Base-by-base conservation (phyloP, 2,113 vertebrate species). In the Sander lucioperca region DNA sequence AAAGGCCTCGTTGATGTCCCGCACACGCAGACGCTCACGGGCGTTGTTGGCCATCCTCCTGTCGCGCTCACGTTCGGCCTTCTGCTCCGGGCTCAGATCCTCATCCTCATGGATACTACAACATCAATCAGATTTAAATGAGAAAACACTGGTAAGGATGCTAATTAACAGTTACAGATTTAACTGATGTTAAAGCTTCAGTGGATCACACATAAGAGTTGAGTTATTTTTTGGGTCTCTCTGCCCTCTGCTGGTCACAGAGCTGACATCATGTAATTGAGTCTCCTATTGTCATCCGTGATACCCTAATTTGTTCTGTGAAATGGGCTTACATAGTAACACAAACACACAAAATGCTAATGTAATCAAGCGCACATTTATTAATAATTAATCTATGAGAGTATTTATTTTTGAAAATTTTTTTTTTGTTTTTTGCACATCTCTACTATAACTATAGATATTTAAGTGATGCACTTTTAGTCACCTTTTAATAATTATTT, bases 1-100 rank as follows among this genome's bases (percentile, higher is more conserved):
- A 86, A 99, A 99, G 0, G 98, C 98, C 92, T 99, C 98, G 4
- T 99, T 99, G 82, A 99, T 99, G 93, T 99, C 98, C 9, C 97
- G 95, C 2, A 99, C 98, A 0, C 98, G 97, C 91, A 99, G 93
- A 23, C 98, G 97, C 19, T 99, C 98, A 2, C 98, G 94, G 8
- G 97, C 97, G 0, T 99, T 99, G 86, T 99, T 99, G 59, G 97
- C 97, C 98, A 99, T 97, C 82, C 98, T 95, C 77, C 98, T 94
- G 66, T 98, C 98, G 10, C 96, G 97, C 77, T 99, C 98, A 3
- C 97, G 94, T 86, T 99, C 98, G 10, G 96, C 96, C 78, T 99
- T 99, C 94, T 99, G 98, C 93, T 99, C 98, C 0, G 98, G 97
- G 88, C 97, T 98, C 92, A 99, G 95, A 65, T 99, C 97, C 84